Conservation (phyloP, 30 jellyfish, hydroid and myxozoan species). For the Calvadosia cruxmelitensis region DNA sequence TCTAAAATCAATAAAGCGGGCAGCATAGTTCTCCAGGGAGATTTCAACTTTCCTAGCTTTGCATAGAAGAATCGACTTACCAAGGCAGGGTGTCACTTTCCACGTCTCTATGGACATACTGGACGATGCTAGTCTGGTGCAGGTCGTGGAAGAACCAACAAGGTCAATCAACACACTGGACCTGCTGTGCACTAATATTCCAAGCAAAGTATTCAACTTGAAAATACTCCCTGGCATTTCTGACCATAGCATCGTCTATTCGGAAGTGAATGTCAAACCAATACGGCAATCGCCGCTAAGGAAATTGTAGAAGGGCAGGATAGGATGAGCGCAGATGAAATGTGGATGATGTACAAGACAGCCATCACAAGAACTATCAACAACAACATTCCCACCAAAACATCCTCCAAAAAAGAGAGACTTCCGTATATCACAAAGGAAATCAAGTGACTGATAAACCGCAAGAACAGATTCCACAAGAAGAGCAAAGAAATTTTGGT, state of each 20-base stretch:
- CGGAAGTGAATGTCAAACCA: conserved; percentile 21
- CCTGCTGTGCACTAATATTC: conserved; percentile 2
- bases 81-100: not conserved
- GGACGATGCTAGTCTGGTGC: not conserved
- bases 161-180: conserved; percentile 13
- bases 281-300: too few relatives aligned
- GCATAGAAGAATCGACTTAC: conserved; percentile 2
- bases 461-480: too few relatives aligned
- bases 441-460: too few relatives aligned
- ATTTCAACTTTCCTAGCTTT: conserved; percentile 15
- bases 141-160: conserved; percentile 5
- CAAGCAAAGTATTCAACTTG: not conserved
- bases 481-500: too few relatives aligned
- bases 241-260: conserved; percentile 21
- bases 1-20: too few relatives aligned
- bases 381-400: too few relatives aligned
- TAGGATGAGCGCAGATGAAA: too few relatives aligned
- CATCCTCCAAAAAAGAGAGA: too few relatives aligned
- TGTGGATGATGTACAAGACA: too few relatives aligned
- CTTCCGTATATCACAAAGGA: too few relatives aligned
- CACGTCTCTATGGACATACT: not conserved
- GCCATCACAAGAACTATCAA: too few relatives aligned
- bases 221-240: conserved; percentile 10
- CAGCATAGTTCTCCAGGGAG: conserved; percentile 4
- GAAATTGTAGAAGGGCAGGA: too few relatives aligned